Base-by-base conservation (phyloP, 2,888 invertebrate genomes). In the Hirtodrosophila duncani region DNA sequence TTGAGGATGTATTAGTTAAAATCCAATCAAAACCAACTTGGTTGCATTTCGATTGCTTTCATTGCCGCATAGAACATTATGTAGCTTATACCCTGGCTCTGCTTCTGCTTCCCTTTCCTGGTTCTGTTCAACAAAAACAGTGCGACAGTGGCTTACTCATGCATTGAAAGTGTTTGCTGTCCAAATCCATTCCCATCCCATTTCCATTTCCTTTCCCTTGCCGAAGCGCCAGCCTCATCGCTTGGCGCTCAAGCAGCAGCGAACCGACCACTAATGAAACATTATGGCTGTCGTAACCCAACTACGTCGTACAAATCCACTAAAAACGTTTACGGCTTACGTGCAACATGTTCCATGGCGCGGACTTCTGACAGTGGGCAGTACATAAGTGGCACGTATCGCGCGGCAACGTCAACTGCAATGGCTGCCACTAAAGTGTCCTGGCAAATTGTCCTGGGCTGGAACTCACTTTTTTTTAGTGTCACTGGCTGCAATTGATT, bases 281-380 rank as follows among this genome's bases (percentile, higher is more conserved):
- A 80, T 80, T 80, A 72, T 69, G 78, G 69, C 44, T 43, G 78
- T 65, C 62, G 78, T 80, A 72, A 53, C 57, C 56, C 41, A 51
- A 69, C 72, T 59, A 51, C 58, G 77, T 69, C 72, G 52, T 60
- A 71, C 78, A 80, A 77, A 72, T 77, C 66, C 69, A 71, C 78
- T 80, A 72, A 77, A 72, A 72, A 80, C 81, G 72, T 72, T 72
- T 72, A 72, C 78, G 69, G 78, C 58, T 72, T 80, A 77, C 81
- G 78, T 72, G 72, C 66, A 68, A 55, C 69, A 72, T 55, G 72
- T 63, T 9, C 29, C 27, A 17, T 18, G 27, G 29, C 26, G 18
- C 18, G 21, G 8, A 18, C 34, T n/a, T n/a, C n/a, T n/a, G n/a
- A n/a, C 29, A 50, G 23, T 34, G 49, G 38, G 48, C 43, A 38